Evolutionary conservation across 1,140 invertebrate genomes (phyloP), one percentile per base, ranked within the genome.

Genomic region (Caenorhabditis tropicalis): DNA sequence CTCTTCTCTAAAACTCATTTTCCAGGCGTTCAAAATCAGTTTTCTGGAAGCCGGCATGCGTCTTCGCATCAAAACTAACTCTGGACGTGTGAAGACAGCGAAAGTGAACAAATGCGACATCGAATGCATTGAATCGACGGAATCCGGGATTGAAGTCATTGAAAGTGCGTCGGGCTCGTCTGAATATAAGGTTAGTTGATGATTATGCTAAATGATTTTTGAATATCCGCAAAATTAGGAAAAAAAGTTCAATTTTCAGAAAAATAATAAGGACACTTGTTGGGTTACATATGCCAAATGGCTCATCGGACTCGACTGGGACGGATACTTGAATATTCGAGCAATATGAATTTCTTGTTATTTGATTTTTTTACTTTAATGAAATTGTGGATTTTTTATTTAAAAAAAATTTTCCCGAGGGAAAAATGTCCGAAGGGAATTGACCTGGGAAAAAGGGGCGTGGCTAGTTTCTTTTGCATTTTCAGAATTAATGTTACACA

Each of bases 31-130:
- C 79, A 79, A 80, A 27, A 39, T 84, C 43, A 79, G 49, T 51
- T 84, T 84, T 39, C 5, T 84, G 31, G 65, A 84, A n/a, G 19
- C 83, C 29, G 83, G 83, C 43, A 84, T 84, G 83, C 70, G 65
- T 19, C 31, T 84, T 33, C 70, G 83, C 46, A 65, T 84, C 56
- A 48, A 51, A 15, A 65, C 83, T 0, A 33, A 27, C 3, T 16
- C 12, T 10, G 83, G 83, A 46, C 16, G 43, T 29, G 48, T 51
- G 2, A 65, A 81, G 53, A 36, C 70, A 6, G 83, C 65, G 48
- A 56, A 27, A 51, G 70, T 84, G 12, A 84, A 48, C 24, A 79
- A 80, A 36, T 80, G 70, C 24, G 70, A 65, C 6, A 65, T 81
- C n/a, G 70, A 81, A 39, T 65, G 70, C 21, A 56, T 84, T 19